These are phyloP conservation scores for Desmodus rotundus DNA, from an alignment of 2,113 vertebrate genomes.

Conservation along the genomic window DNA sequence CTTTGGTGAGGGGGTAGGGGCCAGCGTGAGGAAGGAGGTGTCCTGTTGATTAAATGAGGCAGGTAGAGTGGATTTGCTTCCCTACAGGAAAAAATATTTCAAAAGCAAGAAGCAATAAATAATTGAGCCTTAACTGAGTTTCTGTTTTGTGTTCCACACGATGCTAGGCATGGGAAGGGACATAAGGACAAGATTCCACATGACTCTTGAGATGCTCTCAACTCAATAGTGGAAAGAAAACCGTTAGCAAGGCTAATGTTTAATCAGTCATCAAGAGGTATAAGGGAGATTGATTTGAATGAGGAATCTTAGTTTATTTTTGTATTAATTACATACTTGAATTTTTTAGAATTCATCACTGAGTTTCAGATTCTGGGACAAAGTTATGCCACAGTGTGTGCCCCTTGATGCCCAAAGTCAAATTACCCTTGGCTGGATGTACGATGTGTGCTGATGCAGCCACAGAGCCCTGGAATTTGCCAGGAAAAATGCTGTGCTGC, in stretches of 20 bases:
- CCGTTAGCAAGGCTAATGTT: background rate
- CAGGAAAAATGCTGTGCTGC: background rate
- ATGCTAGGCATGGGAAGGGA: background rate
- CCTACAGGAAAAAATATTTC: background rate
- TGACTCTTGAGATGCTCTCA: background rate
- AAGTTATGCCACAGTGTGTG: background rate
- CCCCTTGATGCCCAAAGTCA: slow-evolving; percentile 24
- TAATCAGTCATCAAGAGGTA: background rate
- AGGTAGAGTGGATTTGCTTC: background rate
- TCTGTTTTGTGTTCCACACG: background rate
- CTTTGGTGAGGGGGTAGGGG: background rate
- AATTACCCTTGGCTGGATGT: background rate
- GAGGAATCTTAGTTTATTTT: background rate
- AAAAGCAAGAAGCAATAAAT: background rate
- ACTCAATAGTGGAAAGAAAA: background rate
- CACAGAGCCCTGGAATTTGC: background rate
- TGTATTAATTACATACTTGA: slow-evolving; percentile 6
- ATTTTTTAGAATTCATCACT: background rate
- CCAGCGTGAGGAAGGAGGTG: background rate
- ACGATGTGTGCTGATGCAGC: background rate
- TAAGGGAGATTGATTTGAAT: background rate
- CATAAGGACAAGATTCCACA: background rate
- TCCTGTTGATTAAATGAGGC: background rate
- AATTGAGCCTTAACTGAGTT: background rate
- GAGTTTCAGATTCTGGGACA: slow-evolving; percentile 11